Conservation (phyloP, 2,113 vertebrate species). For the Labeo rohita region DNA sequence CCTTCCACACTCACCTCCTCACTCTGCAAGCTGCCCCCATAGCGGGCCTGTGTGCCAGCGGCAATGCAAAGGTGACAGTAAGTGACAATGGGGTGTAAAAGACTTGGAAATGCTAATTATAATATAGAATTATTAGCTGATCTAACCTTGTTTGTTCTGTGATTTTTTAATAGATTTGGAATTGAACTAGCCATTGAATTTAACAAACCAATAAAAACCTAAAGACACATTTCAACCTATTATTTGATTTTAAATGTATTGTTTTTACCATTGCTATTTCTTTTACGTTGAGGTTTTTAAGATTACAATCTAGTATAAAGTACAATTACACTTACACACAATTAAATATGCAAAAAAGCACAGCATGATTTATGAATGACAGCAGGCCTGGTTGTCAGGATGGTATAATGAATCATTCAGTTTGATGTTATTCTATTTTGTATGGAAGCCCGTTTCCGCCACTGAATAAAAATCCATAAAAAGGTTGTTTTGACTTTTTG, state of each 20-base stretch:
- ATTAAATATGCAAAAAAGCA: neutral
- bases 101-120: slow-evolving; percentile 13
- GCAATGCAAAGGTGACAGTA: slow-evolving; percentile 78
- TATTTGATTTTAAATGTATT: neutral
- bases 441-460: too few relatives aligned
- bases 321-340: neutral
- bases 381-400: slow-evolving; percentile 2
- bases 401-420: neutral
- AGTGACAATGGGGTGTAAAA: slow-evolving; percentile 68
- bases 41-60: slow-evolving; percentile 72
- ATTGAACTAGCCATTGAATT: neutral
- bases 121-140: neutral
- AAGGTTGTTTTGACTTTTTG: too few relatives aligned
- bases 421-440: neutral
- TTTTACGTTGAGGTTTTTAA: neutral
- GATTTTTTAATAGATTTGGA: neutral
- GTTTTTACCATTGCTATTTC: neutral
- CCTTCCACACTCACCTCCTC: slow-evolving; percentile 77
- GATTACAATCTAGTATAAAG: neutral
- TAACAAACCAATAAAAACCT: too few relatives aligned
- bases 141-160: neutral
- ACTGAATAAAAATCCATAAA: too few relatives aligned
- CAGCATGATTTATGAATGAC: slow-evolving; percentile 14
- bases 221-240: neutral
- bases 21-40: slow-evolving; percentile 74